phyloP scores from a whole-genome alignment of 2,113 vertebrate genomes.

The Vanacampus margaritifer region DNA sequence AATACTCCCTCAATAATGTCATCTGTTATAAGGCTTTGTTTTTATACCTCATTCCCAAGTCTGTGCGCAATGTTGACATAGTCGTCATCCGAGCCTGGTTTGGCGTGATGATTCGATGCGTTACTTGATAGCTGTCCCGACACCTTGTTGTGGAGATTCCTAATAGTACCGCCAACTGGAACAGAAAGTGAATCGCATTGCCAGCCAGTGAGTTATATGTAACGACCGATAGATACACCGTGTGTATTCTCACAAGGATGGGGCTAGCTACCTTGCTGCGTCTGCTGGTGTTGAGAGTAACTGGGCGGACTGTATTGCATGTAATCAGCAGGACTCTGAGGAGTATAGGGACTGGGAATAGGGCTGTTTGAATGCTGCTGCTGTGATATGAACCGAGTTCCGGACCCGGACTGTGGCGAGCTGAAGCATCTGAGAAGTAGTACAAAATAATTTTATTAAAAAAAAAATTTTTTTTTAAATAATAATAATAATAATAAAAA shows the following conservation, averaged over 20 bases:
- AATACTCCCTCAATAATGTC: not conserved
- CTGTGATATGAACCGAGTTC: conserved; percentile 87
- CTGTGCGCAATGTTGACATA: conserved; percentile 92
- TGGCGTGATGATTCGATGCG: conserved; percentile 87
- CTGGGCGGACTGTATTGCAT: conserved; percentile 92
- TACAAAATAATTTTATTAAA: conserved; percentile 16
- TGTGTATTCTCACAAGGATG: not conserved
- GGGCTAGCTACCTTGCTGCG: conserved; percentile 83
- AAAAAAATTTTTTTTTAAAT: no score
- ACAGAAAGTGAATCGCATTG: conserved; percentile 10
- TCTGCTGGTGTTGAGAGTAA: conserved; percentile 90
- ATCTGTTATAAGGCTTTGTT: no score
- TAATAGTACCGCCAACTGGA: conserved; percentile 82
- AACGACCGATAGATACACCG: no score
- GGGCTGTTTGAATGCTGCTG: conserved; percentile 84
- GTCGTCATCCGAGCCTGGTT: conserved; percentile 86
- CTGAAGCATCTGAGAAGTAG: conserved; percentile 83
- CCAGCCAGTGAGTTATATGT: no score
- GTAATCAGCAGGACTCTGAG: conserved; percentile 94
- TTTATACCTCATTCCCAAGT: conserved; percentile 86
- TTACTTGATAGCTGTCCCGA: conserved; percentile 86
- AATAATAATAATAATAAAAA: not conserved
- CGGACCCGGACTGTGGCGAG: conserved; percentile 87
- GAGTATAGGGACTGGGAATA: conserved; percentile 95
- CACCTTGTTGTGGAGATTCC: conserved; percentile 90